Conservation (phyloP, 1,140 invertebrate species). For the Diprion similis region DNA sequence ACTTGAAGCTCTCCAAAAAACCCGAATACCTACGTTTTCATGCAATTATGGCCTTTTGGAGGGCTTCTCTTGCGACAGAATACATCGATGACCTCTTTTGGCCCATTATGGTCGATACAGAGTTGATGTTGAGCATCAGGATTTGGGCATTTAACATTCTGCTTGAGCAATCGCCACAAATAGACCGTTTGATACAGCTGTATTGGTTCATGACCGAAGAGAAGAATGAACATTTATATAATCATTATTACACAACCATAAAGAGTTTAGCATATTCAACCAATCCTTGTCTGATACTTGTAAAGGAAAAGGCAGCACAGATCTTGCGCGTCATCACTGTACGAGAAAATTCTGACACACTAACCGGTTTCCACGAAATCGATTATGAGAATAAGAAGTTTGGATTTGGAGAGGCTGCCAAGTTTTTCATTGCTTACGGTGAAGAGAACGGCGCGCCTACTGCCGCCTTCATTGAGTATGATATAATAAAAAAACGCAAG, state of each 20-base stretch:
- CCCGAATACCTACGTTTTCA: slow-evolving; percentile 44
- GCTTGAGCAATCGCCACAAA: slow-evolving; percentile 32
- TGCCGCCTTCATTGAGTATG: slow-evolving; percentile 30
- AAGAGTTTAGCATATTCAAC: slow-evolving; percentile 26
- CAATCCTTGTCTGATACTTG: slow-evolving; percentile 29
- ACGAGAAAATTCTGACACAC: background rate
- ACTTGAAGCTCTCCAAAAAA: slow-evolving; percentile 30
- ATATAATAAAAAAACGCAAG: slow-evolving; percentile 25
- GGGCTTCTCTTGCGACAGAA: slow-evolving; percentile 34
- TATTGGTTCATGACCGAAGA: slow-evolving; percentile 37
- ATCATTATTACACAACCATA: slow-evolving; percentile 39
- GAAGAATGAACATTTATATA: slow-evolving; percentile 36
- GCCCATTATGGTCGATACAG: slow-evolving; percentile 39
- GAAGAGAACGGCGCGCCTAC: slow-evolving; percentile 33
- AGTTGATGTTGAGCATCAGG: slow-evolving; percentile 35
- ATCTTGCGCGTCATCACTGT: background rate
- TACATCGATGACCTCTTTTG: slow-evolving; percentile 36
- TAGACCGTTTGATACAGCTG: slow-evolving; percentile 34
- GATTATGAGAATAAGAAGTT: slow-evolving; percentile 45
- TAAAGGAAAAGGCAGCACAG: background rate
- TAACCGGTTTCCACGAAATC: slow-evolving; percentile 33
- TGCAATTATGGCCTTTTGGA: slow-evolving; percentile 45
- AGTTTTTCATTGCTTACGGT: slow-evolving; percentile 25
- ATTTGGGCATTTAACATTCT: slow-evolving; percentile 34
- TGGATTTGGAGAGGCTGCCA: slow-evolving; percentile 37